Conservation (phyloP, 2,888 invertebrate species). For the Buathra laborator region DNA sequence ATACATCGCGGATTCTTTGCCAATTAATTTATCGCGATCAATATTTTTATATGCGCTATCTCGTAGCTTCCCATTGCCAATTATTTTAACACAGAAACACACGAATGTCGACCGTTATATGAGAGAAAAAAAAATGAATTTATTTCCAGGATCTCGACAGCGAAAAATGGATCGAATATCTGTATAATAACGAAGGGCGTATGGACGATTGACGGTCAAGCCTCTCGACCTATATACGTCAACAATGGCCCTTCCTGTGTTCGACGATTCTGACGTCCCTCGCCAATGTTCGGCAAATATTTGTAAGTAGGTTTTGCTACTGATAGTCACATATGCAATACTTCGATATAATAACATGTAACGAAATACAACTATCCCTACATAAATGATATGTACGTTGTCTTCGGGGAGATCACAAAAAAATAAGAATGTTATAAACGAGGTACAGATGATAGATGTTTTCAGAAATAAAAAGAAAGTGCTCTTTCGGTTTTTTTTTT, state of each 20-base stretch:
- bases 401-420: not conserved
- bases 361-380: not conserved
- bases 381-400: not conserved
- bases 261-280: too few species aligned
- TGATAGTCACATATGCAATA: not conserved
- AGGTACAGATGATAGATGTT: constrained; percentile 40
- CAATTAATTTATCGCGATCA: too few species aligned
- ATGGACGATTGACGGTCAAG: not conserved
- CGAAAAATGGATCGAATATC: too few species aligned
- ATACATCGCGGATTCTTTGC: too few species aligned
- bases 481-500: constrained; percentile 30
- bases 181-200: too few species aligned
- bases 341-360: not conserved
- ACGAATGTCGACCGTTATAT: too few species aligned
- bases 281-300: constrained; percentile 6
- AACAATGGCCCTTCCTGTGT: too few species aligned
- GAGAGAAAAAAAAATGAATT: too few species aligned
- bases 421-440: not conserved
- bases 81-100: too few species aligned
- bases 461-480: constrained; percentile 34
- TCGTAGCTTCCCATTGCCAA: too few species aligned
- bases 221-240: not conserved
- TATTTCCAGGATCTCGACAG: too few species aligned
- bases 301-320: not conserved
- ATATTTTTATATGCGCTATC: too few species aligned